These are phyloP conservation scores for Lycopodina hypogea DNA, from an alignment of 37 sponge, comb jelly and placozoan species.

Conservation along the genomic window DNA sequence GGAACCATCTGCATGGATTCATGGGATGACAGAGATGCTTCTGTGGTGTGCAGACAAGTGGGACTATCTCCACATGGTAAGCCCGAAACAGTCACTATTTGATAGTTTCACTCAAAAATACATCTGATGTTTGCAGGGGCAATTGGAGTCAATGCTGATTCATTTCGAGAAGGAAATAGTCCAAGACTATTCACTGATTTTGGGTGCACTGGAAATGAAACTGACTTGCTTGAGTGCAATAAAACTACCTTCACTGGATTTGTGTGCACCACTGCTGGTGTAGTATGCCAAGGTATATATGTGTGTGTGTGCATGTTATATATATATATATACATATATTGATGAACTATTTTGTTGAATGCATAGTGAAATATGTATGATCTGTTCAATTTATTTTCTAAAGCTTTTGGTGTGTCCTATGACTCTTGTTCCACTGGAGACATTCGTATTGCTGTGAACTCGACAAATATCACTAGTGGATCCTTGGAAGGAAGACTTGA, in stretches of 20 bases:
- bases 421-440: slow-evolving; percentile 11
- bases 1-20: background rate
- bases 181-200: background rate
- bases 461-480: background rate
- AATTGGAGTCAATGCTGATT: slow-evolving; percentile 22
- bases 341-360: too few relatives aligned
- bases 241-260: background rate
- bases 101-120: background rate
- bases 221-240: slow-evolving; percentile 7
- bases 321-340: too few relatives aligned
- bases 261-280: slow-evolving; percentile 10
- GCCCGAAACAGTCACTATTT: background rate
- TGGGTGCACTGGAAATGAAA: slow-evolving; percentile 27
- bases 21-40: background rate
- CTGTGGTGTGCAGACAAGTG: background rate
- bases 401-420: background rate
- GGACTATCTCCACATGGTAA: background rate
- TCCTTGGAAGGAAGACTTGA: slow-evolving; percentile 25
- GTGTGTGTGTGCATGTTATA: too few relatives aligned
- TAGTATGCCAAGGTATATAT: slow-evolving; percentile 24
- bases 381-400: background rate
- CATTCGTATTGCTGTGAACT: background rate
- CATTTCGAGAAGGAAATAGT: slow-evolving; percentile 17
- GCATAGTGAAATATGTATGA: background rate
- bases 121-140: slow-evolving; percentile 8